Base-by-base conservation (phyloP, 2,113 vertebrate species). In the Monarcha castaneiventris region DNA sequence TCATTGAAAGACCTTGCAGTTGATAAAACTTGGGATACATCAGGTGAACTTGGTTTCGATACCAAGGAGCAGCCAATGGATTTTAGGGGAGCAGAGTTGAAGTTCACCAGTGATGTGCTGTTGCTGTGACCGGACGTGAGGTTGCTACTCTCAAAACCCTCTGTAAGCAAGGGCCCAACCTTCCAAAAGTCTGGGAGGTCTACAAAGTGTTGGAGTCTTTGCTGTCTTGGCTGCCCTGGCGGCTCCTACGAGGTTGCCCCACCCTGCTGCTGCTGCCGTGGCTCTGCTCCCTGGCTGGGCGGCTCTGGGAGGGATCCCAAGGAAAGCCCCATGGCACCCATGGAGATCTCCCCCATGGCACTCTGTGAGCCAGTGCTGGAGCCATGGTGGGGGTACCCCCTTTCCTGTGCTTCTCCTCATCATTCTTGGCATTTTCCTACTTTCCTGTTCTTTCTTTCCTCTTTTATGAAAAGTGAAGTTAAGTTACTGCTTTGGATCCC, bases 401-500 rank as follows among this genome's bases (percentile, higher is more conserved):
- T 49, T 30, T 35, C 13, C 35, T 67, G 43, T 58, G 52, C 35
- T 75, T 49, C 13, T 41, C 7, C 0, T 13, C 52, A 30, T 17
- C 32, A 59, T 22, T 35, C 44, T 17, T 67, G 62, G 32, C 44
- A 35, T 67, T 59, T 27, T 51, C 52, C 32, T 35, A 3, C 44
- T 59, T 76, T 4, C 9, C 30, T 14, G 0, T 59, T 67, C 19
- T 10, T 84, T 69, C 44, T 51, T 75, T 49, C 8, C 4, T 58
- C 13, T 25, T 21, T 6, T 16, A 3, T 0, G 0, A 75, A n/a
- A 55, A 63, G 44, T 19, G 9, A 32, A 61, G 4, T 29, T 19
- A 16, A 52, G 19, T 43, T 43, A 9, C 7, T 0, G 0, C 26
- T 49, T 76, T 51, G 21, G 52, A 59, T 51, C 32, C 26, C 44